Evolutionary conservation across 2,797 vertebrate genomes (phyloP).

Genomic region (Ceryle rudis): DNA sequence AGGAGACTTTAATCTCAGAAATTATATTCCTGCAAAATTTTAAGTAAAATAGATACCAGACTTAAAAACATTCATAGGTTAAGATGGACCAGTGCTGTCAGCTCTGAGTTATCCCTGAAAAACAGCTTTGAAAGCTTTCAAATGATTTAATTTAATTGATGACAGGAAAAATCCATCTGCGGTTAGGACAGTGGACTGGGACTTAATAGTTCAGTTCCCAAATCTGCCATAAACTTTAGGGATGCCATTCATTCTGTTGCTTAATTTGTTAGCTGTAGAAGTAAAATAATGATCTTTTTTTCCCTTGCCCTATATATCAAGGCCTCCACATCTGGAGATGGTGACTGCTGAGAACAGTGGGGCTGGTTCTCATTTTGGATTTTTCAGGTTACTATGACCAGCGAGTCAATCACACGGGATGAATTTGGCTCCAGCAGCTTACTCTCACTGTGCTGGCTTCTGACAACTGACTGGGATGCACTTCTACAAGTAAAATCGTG

Average conservation of each 20-base stretch:
- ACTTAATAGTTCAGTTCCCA: constrained; percentile 35
- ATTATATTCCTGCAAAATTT: neutral
- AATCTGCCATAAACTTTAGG: constrained; percentile 22
- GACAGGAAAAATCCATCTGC: constrained; percentile 36
- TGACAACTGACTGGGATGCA: rapidly evolving
- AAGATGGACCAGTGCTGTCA: neutral
- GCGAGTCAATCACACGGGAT: neutral
- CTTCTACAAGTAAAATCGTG: neutral
- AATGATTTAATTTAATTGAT: neutral
- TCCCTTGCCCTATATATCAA: neutral
- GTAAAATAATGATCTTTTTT: neutral
- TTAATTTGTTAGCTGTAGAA: constrained; percentile 22
- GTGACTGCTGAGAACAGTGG: neutral
- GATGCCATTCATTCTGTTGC: neutral
- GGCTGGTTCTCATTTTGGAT: neutral
- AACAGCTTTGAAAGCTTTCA: neutral
- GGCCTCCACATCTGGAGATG: constrained; percentile 8
- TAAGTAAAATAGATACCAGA: neutral
- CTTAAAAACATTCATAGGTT: neutral
- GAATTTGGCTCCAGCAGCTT: neutral
- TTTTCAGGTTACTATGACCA: neutral
- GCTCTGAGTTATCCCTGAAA: neutral
- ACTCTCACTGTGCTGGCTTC: neutral
- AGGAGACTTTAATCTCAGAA: neutral
- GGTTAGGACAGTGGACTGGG: constrained; percentile 27